Evolutionary conservation across 2,113 vertebrate species (phyloP), one percentile per base, ranked within the genome.

Genomic region (Channa argus): DNA sequence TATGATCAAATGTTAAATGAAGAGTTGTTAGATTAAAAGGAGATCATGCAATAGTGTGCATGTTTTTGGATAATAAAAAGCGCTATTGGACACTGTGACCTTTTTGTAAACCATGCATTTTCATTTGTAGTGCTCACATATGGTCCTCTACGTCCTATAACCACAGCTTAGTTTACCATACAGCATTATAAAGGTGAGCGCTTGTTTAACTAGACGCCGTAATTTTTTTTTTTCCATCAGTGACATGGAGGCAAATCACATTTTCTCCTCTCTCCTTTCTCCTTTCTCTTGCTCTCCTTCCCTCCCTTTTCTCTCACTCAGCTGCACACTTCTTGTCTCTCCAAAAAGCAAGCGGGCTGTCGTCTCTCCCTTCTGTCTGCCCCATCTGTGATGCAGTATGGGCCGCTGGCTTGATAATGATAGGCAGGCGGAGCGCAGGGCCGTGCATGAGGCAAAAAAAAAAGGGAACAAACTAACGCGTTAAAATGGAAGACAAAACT

Each of bases 331-430:
- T 80, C 67, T 83, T 63, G 50, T 78, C 82, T 79, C 88, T 91
- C 91, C 89, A 90, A 89, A 92, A 93, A 91, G 73, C 82, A 89
- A 84, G 88, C 83, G 77, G 91, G 89, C 88, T 91, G 91, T 88
- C 91, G 84, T 80, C 87, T 87, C 82, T 85, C 84, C 92, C 93
- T 86, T 93, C 92, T 93, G 93, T 93, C 91, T 82, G 74, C 72
- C 86, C 93, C 92, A 94, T 94, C 93, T 94, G 93, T 91, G 93
- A 85, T 91, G 88, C 91, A 89, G 90, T 85, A 91, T 88, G 93
- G 88, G 83, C 88, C 91, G 73, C 91, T 91, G 90, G 89, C 86
- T 88, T 74, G 80, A 71, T 88, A 89, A 91, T 79, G 82, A 84
- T 77, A 71, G 83, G 81, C 81, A 83, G 76, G 83, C 79, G 44